A percentile compares a stretch with the other conserved stretches of the same genome.
phyloP scores from a whole-genome alignment of 2,797 vertebrate species.

The Geotrypetes seraphini region DNA sequence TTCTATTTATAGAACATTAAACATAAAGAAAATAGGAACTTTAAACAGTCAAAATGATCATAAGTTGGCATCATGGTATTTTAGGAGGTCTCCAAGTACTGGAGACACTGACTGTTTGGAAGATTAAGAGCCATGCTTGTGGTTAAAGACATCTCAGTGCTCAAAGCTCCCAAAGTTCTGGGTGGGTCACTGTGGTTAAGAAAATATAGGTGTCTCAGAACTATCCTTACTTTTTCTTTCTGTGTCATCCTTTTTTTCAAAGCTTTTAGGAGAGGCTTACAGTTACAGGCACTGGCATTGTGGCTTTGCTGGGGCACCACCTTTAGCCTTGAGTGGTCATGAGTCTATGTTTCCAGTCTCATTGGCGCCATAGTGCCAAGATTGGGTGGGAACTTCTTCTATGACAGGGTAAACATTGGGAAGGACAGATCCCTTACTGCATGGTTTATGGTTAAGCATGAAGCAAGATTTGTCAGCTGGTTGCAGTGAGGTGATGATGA shows the following conservation, averaged over 20 bases:
- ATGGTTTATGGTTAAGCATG: not conserved
- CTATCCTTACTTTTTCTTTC: slow-evolving; percentile 22
- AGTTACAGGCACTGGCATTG: slow-evolving; percentile 17
- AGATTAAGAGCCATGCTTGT: slow-evolving; percentile 18
- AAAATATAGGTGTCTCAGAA: slow-evolving; percentile 37
- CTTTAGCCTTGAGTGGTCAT: slow-evolving; percentile 20
- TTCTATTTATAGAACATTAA: too few relatives aligned
- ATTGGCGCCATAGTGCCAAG: slow-evolving; percentile 9
- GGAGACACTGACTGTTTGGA: slow-evolving; percentile 19
- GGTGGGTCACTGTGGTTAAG: slow-evolving; percentile 31
- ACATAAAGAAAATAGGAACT: too few relatives aligned
- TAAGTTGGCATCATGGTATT: too few relatives aligned
- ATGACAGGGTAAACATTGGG: not conserved
- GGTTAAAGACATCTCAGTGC: slow-evolving; percentile 31
- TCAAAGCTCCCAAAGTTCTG: slow-evolving; percentile 29
- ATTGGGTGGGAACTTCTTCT: slow-evolving; percentile 8
- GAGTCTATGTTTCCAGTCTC: slow-evolving; percentile 18
- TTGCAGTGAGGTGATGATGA: too few relatives aligned
- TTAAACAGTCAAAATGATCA: too few relatives aligned
- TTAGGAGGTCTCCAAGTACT: slow-evolving; percentile 11
- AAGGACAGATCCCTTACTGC: slow-evolving; percentile 5
- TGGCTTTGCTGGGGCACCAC: slow-evolving; percentile 22
- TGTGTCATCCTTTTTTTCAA: slow-evolving; percentile 41
- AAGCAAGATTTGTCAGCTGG: slow-evolving; percentile 5
- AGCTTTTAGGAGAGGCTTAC: slow-evolving; percentile 25